Base-by-base conservation (phyloP, 2,113 vertebrate genomes). In the Pedionomus torquatus region DNA sequence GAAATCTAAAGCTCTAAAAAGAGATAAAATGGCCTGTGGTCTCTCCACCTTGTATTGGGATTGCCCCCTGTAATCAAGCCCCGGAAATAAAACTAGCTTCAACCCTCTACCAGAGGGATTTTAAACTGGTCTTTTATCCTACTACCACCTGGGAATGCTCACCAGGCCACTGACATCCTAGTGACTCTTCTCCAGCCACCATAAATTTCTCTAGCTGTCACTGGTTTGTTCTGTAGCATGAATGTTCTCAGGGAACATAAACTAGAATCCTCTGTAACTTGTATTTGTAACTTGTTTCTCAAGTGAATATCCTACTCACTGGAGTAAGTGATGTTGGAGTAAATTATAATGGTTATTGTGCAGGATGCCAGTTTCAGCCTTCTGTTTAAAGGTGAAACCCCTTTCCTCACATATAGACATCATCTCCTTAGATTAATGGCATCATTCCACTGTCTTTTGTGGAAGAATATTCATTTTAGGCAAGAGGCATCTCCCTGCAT, bases 101-200 rank as follows among this genome's bases (percentile, higher is more conserved):
- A 16, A 33, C 1, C 3, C 46, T 71, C 17, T 76, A 3, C 8
- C 18, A 1, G 0, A 72, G 33, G n/a, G 9, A 0, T 48, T 91
- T 86, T 52, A 70, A 60, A 57, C 2, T 2, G 2, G 7, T 2
- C 2, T 24, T 9, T 57, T 76, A 51, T 52, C 16, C 11, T 7
- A 46, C 1, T 5, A 10, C 17, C 1, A 0, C 9, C 41, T 58
- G 25, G 4, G 17, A 8, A 10, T 48, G 26, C 16, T 89, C 6
- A 39, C 21, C 33, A 10, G 23, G 17, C 24, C 24, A 30, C 55
- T 43, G 44, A 37, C 14, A 35, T n/a, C 31, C 37, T 80, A 52
- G 30, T 19, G 63, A 30, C 13, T 39, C 43, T 66, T 25, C 15
- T 25, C 43, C 39, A 71, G 39, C 7, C 33, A 63, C 13, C 35